These are phyloP conservation scores for Ondatra zibethicus DNA, from an alignment of 2,113 vertebrate species.

Conservation along the genomic window DNA sequence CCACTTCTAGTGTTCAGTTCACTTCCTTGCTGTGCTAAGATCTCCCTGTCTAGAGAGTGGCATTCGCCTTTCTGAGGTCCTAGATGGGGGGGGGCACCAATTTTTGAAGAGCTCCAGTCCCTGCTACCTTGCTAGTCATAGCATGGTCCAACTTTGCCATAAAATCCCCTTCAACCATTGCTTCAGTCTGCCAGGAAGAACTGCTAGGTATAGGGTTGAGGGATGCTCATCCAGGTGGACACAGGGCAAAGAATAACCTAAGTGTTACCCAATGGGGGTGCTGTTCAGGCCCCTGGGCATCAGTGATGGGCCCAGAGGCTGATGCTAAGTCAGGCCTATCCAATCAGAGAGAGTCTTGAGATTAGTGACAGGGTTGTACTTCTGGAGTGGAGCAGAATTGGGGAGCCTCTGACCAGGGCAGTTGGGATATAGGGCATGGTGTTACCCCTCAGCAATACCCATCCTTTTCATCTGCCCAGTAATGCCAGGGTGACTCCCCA, in stretches of 20 bases:
- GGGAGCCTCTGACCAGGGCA: neutral
- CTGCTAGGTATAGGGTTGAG: neutral
- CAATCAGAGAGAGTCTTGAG: neutral
- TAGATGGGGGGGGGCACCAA: neutral
- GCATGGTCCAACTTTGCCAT: neutral
- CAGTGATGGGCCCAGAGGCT: neutral
- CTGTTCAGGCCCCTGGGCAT: neutral
- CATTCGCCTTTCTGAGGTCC: neutral
- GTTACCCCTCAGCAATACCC: neutral
- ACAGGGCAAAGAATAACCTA: too few relatives aligned
- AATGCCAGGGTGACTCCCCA: neutral
- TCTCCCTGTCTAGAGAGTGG: neutral
- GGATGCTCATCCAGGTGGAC: neutral
- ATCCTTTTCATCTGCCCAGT: neutral
- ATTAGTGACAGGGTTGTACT: too few relatives aligned
- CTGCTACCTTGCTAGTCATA: neutral
- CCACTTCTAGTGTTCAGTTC: neutral
- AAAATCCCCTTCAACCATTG: neutral
- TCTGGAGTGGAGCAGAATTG: neutral
- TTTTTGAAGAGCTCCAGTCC: neutral
- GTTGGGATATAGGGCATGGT: neutral
- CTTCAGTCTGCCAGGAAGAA: neutral
- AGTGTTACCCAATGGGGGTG: neutral
- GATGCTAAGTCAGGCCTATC: neutral
- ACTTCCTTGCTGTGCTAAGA: neutral